phyloP scores from a whole-genome alignment of 2,113 vertebrate genomes.

The Propithecus coquereli region DNA sequence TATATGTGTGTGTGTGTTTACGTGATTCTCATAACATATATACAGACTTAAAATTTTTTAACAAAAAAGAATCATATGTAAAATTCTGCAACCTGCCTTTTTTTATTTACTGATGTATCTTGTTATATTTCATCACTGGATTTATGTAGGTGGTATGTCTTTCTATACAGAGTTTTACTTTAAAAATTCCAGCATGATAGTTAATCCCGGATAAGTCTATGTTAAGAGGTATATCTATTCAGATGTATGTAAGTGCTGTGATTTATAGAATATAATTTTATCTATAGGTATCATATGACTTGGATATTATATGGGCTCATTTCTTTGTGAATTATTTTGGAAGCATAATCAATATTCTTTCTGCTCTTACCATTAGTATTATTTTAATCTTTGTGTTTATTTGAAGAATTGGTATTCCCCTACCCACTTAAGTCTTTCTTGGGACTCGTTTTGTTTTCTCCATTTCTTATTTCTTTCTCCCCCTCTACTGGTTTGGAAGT shows the following conservation, averaged over 20 bases:
- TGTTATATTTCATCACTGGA: neutral
- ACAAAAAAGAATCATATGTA: neutral
- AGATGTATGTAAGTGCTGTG: neutral
- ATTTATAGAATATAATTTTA: constrained; percentile 12
- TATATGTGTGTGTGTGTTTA: neutral
- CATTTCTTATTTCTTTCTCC: neutral
- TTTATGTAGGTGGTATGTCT: neutral
- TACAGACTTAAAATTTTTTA: neutral
- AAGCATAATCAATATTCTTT: neutral
- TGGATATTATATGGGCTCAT: neutral
- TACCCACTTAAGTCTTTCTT: neutral
- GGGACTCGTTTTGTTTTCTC: neutral
- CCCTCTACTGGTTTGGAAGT: neutral
- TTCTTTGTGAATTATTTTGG: neutral
- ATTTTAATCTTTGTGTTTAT: neutral
- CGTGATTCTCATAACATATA: neutral
- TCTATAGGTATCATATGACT: neutral
- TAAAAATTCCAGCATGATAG: neutral
- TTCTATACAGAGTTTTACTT: neutral
- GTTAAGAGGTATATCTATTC: neutral
- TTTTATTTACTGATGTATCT: neutral
- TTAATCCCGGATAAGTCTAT: neutral
- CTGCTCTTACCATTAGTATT: neutral
- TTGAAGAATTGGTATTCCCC: neutral
- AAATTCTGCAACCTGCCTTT: neutral